These are phyloP conservation scores for Doris montereyensis DNA, from an alignment of 2,888 invertebrate species.

Conservation along the genomic window DNA sequence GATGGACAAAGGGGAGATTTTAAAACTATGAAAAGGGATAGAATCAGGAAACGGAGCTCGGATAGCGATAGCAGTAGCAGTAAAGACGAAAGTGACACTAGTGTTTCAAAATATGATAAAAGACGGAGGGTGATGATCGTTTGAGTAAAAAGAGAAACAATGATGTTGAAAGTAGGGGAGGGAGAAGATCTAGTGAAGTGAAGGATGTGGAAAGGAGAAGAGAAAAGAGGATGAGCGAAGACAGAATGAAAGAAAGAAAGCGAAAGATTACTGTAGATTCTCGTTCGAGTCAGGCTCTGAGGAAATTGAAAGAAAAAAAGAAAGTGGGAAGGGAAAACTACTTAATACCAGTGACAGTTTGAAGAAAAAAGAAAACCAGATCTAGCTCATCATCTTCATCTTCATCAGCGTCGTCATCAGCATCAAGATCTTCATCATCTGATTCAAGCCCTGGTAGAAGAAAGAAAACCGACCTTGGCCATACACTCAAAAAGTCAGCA, in stretches of 20 bases:
- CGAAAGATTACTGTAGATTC: not conserved
- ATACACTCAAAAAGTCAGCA: no score
- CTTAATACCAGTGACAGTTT: no score
- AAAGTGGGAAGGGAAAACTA: no score
- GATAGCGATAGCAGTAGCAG: constrained; percentile 10
- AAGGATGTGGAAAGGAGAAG: constrained; percentile 4
- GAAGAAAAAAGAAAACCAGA: no score
- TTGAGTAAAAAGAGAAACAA: constrained; percentile 23
- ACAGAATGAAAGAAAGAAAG: not conserved
- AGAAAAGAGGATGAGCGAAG: not conserved
- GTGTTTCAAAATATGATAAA: no score
- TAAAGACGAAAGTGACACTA: no score
- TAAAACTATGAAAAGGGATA: not conserved
- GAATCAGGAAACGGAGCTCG: not conserved
- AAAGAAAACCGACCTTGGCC: no score
- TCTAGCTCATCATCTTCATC: not conserved
- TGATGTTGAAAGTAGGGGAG: constrained; percentile 15
- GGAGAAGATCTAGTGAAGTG: constrained; percentile 14
- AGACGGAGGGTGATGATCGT: no score
- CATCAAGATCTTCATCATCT: no score
- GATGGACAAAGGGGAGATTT: not conserved
- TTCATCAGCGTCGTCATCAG: no score
- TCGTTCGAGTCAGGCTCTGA: not conserved
- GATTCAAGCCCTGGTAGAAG: no score
- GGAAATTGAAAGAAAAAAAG: not conserved